These are phyloP conservation scores for Mystacides longicornis DNA, from an alignment of 2,888 invertebrate species.

Conservation along the genomic window DNA sequence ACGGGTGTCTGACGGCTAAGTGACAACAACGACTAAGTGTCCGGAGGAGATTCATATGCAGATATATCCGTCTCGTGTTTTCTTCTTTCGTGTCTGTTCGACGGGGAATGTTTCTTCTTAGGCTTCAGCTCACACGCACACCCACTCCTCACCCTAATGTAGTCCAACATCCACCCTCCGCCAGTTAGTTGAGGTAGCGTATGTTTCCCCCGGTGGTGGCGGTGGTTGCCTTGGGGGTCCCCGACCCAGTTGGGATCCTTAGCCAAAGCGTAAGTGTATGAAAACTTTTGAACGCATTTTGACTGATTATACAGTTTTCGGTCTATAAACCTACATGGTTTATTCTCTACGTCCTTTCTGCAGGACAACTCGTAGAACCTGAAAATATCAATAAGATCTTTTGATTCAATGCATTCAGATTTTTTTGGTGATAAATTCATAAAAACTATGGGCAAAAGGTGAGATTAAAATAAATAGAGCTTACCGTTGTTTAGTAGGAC, in stretches of 20 bases:
- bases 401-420: too few relatives aligned
- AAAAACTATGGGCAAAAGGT: too few relatives aligned
- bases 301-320: slow-evolving; percentile 61
- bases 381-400: too few relatives aligned
- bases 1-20: neutral
- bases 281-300: slow-evolving; percentile 76
- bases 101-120: slow-evolving; percentile 5
- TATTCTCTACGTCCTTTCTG: slow-evolving; percentile 58
- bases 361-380: slow-evolving; percentile 75
- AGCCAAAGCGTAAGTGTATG: slow-evolving; percentile 77
- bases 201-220: slow-evolving; percentile 33
- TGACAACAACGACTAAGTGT: slow-evolving; percentile 18
- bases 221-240: slow-evolving; percentile 38
- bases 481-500: slow-evolving; percentile 53
- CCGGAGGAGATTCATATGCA: slow-evolving; percentile 12
- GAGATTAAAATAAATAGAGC: slow-evolving; percentile 16
- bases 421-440: too few relatives aligned
- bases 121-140: slow-evolving; percentile 70
- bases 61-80: slow-evolving; percentile 7
- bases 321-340: slow-evolving; percentile 70
- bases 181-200: slow-evolving; percentile 46
- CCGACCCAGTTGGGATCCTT: slow-evolving; percentile 48
- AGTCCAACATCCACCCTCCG: slow-evolving; percentile 68
- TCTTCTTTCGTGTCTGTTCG: slow-evolving; percentile 4
- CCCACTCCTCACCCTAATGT: slow-evolving; percentile 74